These are phyloP conservation scores for Lasiurus borealis DNA, from an alignment of 2,113 vertebrate species.

Conservation along the genomic window DNA sequence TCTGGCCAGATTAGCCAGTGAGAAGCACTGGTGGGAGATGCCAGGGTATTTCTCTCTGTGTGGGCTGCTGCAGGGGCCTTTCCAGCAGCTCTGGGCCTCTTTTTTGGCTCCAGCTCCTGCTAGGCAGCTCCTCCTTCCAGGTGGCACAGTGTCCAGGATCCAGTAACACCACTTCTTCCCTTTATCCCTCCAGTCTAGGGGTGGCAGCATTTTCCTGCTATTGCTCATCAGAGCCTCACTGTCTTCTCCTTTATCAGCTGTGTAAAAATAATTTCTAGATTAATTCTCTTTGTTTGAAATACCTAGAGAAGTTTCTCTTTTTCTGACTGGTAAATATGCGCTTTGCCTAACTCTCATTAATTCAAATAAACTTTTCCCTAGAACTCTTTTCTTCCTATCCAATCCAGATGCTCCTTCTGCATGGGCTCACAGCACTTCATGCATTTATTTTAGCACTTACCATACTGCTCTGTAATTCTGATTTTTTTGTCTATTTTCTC, in stretches of 20 bases:
- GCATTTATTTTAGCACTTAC: neutral
- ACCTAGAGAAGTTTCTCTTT: neutral
- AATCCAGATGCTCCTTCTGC: neutral
- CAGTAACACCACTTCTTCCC: neutral
- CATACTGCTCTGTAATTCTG: neutral
- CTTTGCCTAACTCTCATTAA: neutral
- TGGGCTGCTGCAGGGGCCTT: neutral
- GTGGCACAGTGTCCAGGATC: neutral
- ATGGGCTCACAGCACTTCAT: neutral
- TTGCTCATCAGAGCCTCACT: neutral
- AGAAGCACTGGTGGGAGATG: neutral
- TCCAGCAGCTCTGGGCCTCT: neutral
- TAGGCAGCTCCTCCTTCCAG: neutral
- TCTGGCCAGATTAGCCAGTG: neutral
- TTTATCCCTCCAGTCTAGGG: neutral
- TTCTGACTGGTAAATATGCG: neutral
- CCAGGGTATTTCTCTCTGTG: neutral
- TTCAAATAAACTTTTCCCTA: neutral
- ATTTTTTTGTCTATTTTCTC: neutral
- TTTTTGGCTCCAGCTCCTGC: neutral
- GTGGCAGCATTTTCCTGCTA: neutral
- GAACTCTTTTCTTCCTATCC: neutral
- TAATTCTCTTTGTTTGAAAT: constrained; percentile 13
- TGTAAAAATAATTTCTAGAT: neutral
- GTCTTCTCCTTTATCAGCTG: neutral